phyloP scores from a whole-genome alignment of 1,140 invertebrate genomes.

The Archivesica marissinica region DNA sequence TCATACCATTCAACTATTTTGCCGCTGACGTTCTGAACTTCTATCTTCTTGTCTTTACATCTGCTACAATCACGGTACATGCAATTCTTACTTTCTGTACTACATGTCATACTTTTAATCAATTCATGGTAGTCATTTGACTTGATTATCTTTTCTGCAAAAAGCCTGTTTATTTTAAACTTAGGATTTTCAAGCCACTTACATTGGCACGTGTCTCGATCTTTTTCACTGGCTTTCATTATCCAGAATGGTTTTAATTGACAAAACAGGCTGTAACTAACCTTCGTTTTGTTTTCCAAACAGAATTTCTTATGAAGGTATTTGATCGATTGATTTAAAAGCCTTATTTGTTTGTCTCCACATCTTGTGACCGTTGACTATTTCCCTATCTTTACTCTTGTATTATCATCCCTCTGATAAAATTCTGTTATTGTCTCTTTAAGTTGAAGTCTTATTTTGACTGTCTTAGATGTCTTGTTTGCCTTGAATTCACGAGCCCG shows the following conservation, averaged over 20 bases:
- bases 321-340: constrained; percentile 40
- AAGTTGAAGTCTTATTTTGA: constrained; percentile 3
- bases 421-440: neutral
- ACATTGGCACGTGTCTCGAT: constrained; percentile 59
- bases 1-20: neutral
- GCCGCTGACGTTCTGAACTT: neutral
- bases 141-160: neutral
- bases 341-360: constrained; percentile 40
- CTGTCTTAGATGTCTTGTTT: neutral
- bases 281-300: constrained; percentile 17
- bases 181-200: constrained; percentile 42
- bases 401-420: constrained; percentile 51
- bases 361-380: constrained; percentile 45
- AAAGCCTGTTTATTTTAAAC: neutral
- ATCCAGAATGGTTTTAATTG: constrained; percentile 44
- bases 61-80: constrained; percentile 18
- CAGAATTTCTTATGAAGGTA: constrained; percentile 49
- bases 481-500: neutral
- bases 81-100: neutral
- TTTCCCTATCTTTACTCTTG: constrained; percentile 53
- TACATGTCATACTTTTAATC: neutral
- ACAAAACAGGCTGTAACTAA: constrained; percentile 25
- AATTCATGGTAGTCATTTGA: neutral
- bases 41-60: neutral
- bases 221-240: constrained; percentile 40